Conservation (phyloP, 2,113 vertebrate genomes). For the Mixornis gularis region DNA sequence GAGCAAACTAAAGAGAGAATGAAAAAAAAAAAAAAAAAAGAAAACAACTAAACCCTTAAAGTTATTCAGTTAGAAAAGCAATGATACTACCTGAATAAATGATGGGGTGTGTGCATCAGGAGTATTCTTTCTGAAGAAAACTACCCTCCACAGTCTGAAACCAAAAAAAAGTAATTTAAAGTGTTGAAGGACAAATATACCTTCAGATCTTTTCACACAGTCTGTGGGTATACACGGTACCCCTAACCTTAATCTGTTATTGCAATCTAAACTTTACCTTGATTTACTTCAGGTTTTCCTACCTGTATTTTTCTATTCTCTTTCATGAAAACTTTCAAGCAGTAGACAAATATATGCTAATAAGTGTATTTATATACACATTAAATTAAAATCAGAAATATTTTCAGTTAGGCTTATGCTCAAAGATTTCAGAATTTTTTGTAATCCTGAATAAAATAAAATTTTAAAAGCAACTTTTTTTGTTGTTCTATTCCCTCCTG, state of each 20-base stretch:
- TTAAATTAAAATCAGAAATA: neutral
- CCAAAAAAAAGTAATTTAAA: neutral
- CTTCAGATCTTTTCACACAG: neutral
- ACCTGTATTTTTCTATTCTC: neutral
- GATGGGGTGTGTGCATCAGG: accelerated
- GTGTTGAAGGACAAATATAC: neutral
- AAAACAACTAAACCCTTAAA: neutral
- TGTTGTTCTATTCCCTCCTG: neutral
- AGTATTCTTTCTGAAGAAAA: neutral
- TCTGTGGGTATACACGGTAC: neutral
- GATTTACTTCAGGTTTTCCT: neutral
- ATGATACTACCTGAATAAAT: neutral
- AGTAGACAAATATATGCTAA: neutral
- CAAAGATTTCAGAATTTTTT: neutral
- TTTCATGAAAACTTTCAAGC: neutral
- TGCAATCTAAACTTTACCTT: neutral
- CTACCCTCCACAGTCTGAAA: neutral
- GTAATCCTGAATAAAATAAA: neutral
- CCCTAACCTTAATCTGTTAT: neutral
- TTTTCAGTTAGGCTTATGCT: neutral
- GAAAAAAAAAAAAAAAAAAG: neutral
- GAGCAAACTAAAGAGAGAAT: neutral
- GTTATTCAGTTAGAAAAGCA: neutral
- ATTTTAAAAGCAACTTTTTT: neutral
- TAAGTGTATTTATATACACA: neutral